Percentiles rank a stretch among this genome's conserved stretches.
These are phyloP conservation scores for Aphaenogaster rudis DNA, from an alignment of 1,140 invertebrate species.

Conservation along the genomic window DNA sequence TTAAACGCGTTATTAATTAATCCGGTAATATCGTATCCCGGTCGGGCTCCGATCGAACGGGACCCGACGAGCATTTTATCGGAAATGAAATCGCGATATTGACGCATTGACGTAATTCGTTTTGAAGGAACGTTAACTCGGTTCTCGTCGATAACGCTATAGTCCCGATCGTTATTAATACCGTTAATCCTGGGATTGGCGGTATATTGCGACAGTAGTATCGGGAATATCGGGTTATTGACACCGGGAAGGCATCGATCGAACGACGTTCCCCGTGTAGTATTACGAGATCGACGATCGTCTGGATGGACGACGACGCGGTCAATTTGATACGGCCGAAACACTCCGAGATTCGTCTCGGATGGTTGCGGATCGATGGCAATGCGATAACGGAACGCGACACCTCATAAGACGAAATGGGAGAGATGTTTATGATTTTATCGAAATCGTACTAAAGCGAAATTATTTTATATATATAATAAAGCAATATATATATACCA, in stretches of 20 bases:
- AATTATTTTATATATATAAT: not conserved
- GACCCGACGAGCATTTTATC: slow-evolving; percentile 29
- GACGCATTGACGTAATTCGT: slow-evolving; percentile 56
- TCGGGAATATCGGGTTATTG: slow-evolving; percentile 50
- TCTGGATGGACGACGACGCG: not conserved
- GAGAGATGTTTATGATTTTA: not conserved
- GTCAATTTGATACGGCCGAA: slow-evolving; percentile 20
- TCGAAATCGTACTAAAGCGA: not conserved
- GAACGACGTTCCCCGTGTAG: not conserved
- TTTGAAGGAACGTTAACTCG: slow-evolving; percentile 44
- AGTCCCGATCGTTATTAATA: slow-evolving; percentile 48
- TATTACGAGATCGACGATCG: slow-evolving; percentile 29
- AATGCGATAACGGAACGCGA: slow-evolving; percentile 15
- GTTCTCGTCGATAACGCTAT: slow-evolving; percentile 46
- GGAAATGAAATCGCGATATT: slow-evolving; percentile 53
- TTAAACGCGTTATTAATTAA: slow-evolving; percentile 58
- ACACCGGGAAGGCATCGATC: slow-evolving; percentile 25
- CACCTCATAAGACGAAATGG: not conserved
- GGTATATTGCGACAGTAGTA: slow-evolving; percentile 19
- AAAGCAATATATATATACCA: not conserved
- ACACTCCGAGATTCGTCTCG: slow-evolving; percentile 32
- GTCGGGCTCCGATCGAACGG: not conserved
- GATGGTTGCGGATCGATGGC: slow-evolving; percentile 18
- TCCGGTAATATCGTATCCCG: slow-evolving; percentile 32
- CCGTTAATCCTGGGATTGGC: slow-evolving; percentile 49